A percentile compares a stretch with the other conserved stretches of the same genome.
phyloP scores from a whole-genome alignment of 2,797 vertebrate genomes.

The Rousettus madagascariensis region DNA sequence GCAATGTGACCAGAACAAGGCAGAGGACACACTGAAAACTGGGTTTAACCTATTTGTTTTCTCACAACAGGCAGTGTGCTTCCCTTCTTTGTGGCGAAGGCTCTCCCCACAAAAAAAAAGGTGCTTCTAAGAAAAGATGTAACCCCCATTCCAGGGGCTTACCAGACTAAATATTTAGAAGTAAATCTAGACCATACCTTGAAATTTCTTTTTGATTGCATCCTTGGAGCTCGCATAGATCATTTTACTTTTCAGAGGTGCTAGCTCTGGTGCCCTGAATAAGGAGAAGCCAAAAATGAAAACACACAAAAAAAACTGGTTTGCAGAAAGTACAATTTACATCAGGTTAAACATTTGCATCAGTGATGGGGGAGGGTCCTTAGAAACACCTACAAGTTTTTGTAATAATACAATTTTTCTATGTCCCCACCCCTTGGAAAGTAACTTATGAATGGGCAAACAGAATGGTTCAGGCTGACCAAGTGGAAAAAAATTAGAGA shows the following conservation, averaged over 20 bases:
- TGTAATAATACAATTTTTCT: not conserved
- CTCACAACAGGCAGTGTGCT: not conserved
- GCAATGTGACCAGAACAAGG: not conserved
- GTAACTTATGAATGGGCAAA: not conserved
- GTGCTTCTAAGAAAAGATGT: not conserved
- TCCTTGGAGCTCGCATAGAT: constrained; percentile 89
- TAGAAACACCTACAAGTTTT: not conserved
- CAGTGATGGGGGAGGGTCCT: not conserved
- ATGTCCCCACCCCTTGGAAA: not conserved
- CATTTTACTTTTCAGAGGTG: constrained; percentile 88
- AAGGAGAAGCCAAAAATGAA: constrained; percentile 36
- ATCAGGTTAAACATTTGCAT: not conserved
- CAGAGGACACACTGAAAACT: not conserved
- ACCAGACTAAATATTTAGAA: not conserved
- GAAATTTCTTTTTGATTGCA: constrained; percentile 83
- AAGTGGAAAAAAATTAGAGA: not conserved
- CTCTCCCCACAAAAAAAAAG: not conserved
- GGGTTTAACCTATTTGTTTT: not conserved
- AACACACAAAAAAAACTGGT: not conserved
- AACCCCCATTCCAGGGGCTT: not conserved
- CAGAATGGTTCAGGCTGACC: not conserved
- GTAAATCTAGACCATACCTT: constrained; percentile 78
- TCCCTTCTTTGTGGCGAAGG: not conserved
- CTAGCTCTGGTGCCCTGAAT: constrained; percentile 87
- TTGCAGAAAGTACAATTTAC: constrained; percentile 24